These are phyloP conservation scores for Watsonalla cultraria DNA, from an alignment of 2,888 invertebrate species.

Conservation along the genomic window DNA sequence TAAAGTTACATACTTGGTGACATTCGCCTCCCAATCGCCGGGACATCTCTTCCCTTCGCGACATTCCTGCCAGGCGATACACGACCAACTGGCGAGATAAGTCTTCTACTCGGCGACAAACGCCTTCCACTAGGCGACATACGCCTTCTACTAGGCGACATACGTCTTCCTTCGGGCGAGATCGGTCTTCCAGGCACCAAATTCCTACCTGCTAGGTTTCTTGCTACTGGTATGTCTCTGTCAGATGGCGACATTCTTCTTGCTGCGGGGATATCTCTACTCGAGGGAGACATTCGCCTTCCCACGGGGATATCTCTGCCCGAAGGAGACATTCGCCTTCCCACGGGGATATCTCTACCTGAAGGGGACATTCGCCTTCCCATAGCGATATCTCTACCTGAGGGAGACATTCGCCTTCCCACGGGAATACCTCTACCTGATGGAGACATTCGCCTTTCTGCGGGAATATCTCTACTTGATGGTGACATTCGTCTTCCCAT, in stretches of 20 bases:
- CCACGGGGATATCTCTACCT: background rate
- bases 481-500: slow-evolving; percentile 14
- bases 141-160: background rate
- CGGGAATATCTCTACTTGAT: too few relatives aligned
- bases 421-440: background rate
- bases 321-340: slow-evolving; percentile 14
- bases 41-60: background rate
- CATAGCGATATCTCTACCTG: background rate
- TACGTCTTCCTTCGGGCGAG: slow-evolving; percentile 9
- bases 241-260: slow-evolving; percentile 21
- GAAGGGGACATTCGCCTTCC: background rate
- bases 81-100: background rate
- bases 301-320: slow-evolving; percentile 15
- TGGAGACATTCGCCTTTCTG: background rate
- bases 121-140: too few relatives aligned
- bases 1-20: slow-evolving; percentile 20
- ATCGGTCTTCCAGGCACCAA: slow-evolving; percentile 16
- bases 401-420: background rate
- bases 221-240: slow-evolving; percentile 19
- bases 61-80: background rate
- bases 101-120: background rate
- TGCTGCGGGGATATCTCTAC: slow-evolving; percentile 16
- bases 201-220: slow-evolving; percentile 14
- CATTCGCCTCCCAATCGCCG: slow-evolving; percentile 4
- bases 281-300: slow-evolving; percentile 15